Evolutionary conservation across 2,888 invertebrate genomes (phyloP), one percentile per base, ranked within the genome.

Genomic region (Venustoraphidia nigricollis): DNA sequence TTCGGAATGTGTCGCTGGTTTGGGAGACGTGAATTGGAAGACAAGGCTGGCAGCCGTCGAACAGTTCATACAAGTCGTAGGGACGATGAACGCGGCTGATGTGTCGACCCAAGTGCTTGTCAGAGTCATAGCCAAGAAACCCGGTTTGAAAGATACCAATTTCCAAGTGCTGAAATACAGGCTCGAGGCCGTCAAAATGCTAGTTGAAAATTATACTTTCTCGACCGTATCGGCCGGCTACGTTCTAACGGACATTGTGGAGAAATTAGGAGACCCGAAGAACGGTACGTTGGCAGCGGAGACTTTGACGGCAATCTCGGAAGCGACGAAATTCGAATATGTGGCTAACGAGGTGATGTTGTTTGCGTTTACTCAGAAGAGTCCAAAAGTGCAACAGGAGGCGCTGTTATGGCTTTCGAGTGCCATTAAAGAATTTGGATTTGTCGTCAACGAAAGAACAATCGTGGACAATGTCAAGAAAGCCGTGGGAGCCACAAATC

Each of bases 331-430:
- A 34, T 66, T 93, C 9, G 86, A 88, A 47, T 78, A 79, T 53
- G 77, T 91, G 0, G 74, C 85, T 2, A 74, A 75, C 36, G 80
- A 82, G 60, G 79, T 84, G 0, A 66, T 90, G 27, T 72, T 77
- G 2, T 82, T 78, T 61, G 86, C 89, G 0, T 87, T 91, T 65
- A 69, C 70, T 9, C 90, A 92, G 65, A 92, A 91, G 67, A 93
- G 86, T 60, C 93, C 93, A 0, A 92, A 92, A 66, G 88, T 91
- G 39, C 89, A 91, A 60, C 80, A 86, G 1, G 93, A 93, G 65
- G 74, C 87, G 48, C 72, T 93, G 47, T 73, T 75, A 49, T 94
- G 93, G 92, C 72, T 91, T 52, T 69, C 79, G 1, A 75, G 67
- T 39, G 83, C 90, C 0, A 73, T 94, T 6, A 78, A 79, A 59